Base-by-base conservation (phyloP, 2,888 invertebrate genomes). In the Apodemia duryi region DNA sequence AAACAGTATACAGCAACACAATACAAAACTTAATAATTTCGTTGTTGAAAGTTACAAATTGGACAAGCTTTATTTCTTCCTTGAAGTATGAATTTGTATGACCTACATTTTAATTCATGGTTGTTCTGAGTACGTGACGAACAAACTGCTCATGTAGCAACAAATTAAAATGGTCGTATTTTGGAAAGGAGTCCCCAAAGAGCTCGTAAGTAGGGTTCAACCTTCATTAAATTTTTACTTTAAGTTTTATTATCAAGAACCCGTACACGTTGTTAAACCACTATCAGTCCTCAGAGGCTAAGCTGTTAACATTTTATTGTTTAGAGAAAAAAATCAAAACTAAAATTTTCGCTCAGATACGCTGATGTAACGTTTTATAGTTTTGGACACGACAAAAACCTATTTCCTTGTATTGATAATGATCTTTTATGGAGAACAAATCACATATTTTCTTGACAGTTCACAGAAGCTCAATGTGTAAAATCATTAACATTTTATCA, bases 131-230 rank as follows among this genome's bases (percentile, higher is more conserved):
- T 49, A 49, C n/a, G 49, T 49, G n/a, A 13, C n/a, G 49, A 13
- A 49, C 49, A 49, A 49, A 49, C 49, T 49, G 5, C n/a, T 13
- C 6, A 5, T 38, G 38, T 38, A 49, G n/a, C 49, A 49, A 6
- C 49, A 49, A 49, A n/a, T 49, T 49, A 49, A 49, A 49, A 49
- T 49, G n/a, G 49, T n/a, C 49, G n/a, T 49, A n/a, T 49, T 49
- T 21, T 49, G n/a, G 49, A 49, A 49, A 49, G 49, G 6, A 49
- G 49, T n/a, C 49, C 49, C 49, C n/a, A n/a, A 49, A 7, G 6
- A 49, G 7, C 49, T n/a, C 49, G 49, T 49, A 49, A 49, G 49
- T n/a, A 49, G 49, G 49, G 49, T 49, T n/a, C 49, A 49, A n/a
- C 49, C 49, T 49, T 49, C 49, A 49, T 49, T n/a, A 49, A 49